Conservation (phyloP, 2,888 invertebrate species). For the Caradrina clavipalpis region DNA sequence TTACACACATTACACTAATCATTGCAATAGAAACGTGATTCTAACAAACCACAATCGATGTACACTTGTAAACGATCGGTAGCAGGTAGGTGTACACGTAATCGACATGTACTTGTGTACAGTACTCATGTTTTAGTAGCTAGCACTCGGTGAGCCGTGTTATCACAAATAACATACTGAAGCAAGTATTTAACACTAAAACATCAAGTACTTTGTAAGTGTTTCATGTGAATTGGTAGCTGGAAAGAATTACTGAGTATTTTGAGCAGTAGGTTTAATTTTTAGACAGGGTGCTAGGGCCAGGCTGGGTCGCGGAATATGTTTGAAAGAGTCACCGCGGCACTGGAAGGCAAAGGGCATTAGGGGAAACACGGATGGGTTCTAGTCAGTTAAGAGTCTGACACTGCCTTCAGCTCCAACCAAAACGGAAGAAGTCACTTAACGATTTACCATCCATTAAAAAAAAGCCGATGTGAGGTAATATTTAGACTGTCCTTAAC, state of each 20-base stretch:
- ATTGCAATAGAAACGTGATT: neutral
- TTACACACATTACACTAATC: neutral
- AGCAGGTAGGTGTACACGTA: slow-evolving; percentile 13
- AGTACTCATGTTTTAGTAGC: slow-evolving; percentile 29
- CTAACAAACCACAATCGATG: slow-evolving; percentile 29
- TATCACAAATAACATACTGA: slow-evolving; percentile 22
- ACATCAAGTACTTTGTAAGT: slow-evolving; percentile 17
- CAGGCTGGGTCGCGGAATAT: no score
- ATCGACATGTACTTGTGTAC: slow-evolving; percentile 20
- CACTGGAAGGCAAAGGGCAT: no score
- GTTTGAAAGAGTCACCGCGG: no score
- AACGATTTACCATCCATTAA: no score
- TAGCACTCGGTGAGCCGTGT: slow-evolving; percentile 14
- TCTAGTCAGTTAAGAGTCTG: no score
- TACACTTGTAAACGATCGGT: slow-evolving; percentile 3
- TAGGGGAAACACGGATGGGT: no score
- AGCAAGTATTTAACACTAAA: slow-evolving; percentile 23
- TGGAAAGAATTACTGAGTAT: neutral
- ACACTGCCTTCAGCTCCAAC: no score
- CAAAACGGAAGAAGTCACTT: no score
- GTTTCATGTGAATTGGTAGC: slow-evolving; percentile 4
- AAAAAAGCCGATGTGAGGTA: no score
- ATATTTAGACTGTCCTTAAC: no score
- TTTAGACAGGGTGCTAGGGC: no score
- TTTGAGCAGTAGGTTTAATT: no score